These are phyloP conservation scores for Anthopleura xanthogrammica DNA, from an alignment of 92 coral and sea anemone genomes.

Conservation along the genomic window DNA sequence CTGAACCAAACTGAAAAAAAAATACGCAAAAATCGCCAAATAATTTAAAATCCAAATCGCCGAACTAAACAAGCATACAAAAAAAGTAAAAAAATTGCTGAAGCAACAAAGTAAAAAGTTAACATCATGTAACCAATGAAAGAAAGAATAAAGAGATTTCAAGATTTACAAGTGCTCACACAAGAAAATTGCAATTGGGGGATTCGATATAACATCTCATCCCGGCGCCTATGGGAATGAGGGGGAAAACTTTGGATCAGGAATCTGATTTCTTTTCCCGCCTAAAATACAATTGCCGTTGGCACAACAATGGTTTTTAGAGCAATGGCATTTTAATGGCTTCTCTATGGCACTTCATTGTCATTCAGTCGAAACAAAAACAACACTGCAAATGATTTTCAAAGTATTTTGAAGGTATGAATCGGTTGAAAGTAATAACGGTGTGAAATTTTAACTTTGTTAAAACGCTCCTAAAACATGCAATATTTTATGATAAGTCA, in stretches of 20 bases:
- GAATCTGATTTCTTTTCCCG: background rate
- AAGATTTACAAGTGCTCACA: background rate
- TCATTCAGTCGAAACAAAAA: background rate
- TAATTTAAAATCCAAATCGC: no score
- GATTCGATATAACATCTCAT: no score
- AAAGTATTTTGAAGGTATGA: background rate
- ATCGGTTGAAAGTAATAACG: background rate
- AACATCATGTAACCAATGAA: background rate
- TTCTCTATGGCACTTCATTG: background rate
- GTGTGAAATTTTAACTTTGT: background rate
- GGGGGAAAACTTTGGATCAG: no score
- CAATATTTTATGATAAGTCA: background rate
- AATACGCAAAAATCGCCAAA: no score
- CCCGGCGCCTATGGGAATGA: no score
- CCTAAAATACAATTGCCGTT: constrained; percentile 7
- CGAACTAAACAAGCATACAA: no score
- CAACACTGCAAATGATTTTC: background rate
- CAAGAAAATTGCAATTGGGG: no score
- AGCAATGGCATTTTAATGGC: background rate
- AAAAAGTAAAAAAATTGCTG: no score
- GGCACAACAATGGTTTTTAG: background rate
- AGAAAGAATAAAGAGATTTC: no score
- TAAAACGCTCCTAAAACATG: background rate
- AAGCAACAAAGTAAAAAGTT: background rate
- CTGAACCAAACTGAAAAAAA: no score